Base-by-base conservation (phyloP, 2,888 invertebrate species). In the Stictocephala bisonia region DNA sequence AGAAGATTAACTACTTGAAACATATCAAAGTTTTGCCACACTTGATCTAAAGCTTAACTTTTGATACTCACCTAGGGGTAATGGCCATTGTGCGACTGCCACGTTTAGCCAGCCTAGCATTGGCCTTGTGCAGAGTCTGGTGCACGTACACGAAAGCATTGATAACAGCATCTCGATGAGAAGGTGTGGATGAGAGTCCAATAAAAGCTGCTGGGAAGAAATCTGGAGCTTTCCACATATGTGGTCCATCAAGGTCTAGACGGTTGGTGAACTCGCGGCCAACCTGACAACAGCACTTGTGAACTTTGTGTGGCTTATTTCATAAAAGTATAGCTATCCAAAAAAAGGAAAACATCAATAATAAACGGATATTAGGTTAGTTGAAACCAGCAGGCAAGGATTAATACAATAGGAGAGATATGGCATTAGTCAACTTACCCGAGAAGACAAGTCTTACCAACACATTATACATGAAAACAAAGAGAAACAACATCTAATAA, bases 61-160 rank as follows among this genome's bases (percentile, higher is more conserved):
- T 35, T 13, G 11, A 35, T 35, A 71, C 44, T 72, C 78, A 87
- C 85, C 94, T 88, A 3, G 99, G 99, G 9, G 99, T 99, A 76
- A 99, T 97, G 18, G 98, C 96, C 93, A 97, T 98, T 15, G 96
- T 97, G 75, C 97, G 89, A 77, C 95, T 94, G 41, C 98, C 98
- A 56, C 97, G 88, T 85, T 97, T 97, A 4, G 92, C 91, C 69
- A 99, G 88, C 68, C 96, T 88, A 0, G 92, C 89, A 84, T 99
- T 99, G 66, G 98, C 97, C 81, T 94, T 93, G 84, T 98, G 97
- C 76, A 99, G 87, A 0, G 99, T 97, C 86, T 96, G 96, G 85
- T 99, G 99, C 27, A 99, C 98, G 84, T 97, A 98, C 15, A 99
- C 99, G 83, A 96, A 97, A 0, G 97, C 96, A 86, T 99, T 99